Base-by-base conservation (phyloP, 1,140 invertebrate genomes). In the Aphis craccivora region DNA sequence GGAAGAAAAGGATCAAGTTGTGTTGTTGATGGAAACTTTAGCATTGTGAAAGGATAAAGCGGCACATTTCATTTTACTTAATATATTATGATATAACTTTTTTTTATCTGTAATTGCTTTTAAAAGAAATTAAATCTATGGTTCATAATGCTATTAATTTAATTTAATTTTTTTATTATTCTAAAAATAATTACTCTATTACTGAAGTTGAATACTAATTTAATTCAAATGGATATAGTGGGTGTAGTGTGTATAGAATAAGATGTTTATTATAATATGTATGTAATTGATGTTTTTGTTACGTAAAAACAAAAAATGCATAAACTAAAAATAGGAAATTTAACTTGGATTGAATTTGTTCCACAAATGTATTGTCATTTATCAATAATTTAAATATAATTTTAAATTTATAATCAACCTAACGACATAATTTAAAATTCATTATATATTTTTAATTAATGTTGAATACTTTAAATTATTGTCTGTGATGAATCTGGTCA, bases 1-100 rank as follows among this genome's bases (percentile, higher is more conserved):
- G 91, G 91, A 92, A 23, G 91, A 92, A 48, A 92, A 92, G 23
- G 91, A 84, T 92, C 76, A 92, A 83, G 53, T 92, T 84, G 11
- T 92, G 23, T 92, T 76, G 91, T 81, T 92, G 6, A 48, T 92
- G 91, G 91, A 92, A 84, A 84, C 91, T 53, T 76, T 92, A 14
- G 37, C 91, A n/a, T 40, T 91, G 35, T 92, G 37, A 92, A 51
- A 8, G 3, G 30, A 30, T 35, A 2, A 40, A 53, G 37, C 23
- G 8, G 43, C 37, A 48, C 45, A 48, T 87, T 45, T 53, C n/a
- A 76, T 76, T 18, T 76, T 76, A 76, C 60, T 67, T 67, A 67
- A 14, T 76, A 35, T n/a, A 76, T 84, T 43, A 25, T 30, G 30
- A 40, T 25, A 43, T 37, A 83, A 30, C 9, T 5, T 88, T 86